Evolutionary conservation across 2,113 vertebrate species (phyloP).

Genomic region (Sturnus vulgaris): DNA sequence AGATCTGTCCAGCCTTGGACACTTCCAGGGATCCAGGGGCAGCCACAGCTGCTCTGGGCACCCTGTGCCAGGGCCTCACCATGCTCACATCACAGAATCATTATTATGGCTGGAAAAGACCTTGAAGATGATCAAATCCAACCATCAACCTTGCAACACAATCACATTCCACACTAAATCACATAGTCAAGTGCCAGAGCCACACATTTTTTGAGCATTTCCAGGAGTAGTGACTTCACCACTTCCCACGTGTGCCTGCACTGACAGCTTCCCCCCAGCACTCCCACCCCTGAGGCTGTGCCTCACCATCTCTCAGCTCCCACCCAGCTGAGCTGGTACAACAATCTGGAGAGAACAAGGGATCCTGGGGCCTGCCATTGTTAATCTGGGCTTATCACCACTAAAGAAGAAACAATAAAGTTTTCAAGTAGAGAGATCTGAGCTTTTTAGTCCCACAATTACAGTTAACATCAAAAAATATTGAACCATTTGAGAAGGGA

Average conservation of each 20-base stretch:
- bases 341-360: neutral
- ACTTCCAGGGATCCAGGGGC: neutral
- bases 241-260: neutral
- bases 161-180: neutral
- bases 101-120: neutral
- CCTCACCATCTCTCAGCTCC: neutral
- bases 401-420: neutral
- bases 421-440: neutral
- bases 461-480: neutral
- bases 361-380: neutral
- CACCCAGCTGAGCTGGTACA: neutral
- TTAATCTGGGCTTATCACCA: neutral
- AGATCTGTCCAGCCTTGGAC: accelerated
- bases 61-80: neutral
- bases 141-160: neutral
- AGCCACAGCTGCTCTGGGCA: neutral
- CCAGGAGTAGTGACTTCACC: neutral
- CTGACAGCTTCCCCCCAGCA: neutral
- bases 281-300: neutral
- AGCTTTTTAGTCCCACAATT: neutral
- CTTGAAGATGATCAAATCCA: neutral
- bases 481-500: neutral
- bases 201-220: neutral
- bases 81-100: neutral
- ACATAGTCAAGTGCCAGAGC: neutral